phyloP scores from a whole-genome alignment of 2,113 vertebrate species.

The Dicentrarchus labrax region DNA sequence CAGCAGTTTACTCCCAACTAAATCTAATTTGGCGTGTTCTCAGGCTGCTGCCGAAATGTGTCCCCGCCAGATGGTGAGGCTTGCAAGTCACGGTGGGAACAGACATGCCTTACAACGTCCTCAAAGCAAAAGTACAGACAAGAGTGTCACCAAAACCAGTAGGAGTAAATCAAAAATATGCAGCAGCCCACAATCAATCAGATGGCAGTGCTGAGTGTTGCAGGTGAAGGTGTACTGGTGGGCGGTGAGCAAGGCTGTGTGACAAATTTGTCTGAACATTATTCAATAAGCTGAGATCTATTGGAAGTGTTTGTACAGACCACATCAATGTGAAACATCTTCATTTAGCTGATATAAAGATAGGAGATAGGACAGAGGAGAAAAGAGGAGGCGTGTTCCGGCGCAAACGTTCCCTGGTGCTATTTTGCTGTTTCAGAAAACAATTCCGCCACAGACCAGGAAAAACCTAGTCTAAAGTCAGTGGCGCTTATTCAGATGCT shows the following conservation, averaged over 20 bases:
- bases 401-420: no score
- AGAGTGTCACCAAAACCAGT: constrained; percentile 20
- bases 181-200: not conserved
- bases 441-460: no score
- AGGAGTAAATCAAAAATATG: constrained; percentile 5
- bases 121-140: constrained; percentile 42
- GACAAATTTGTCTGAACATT: not conserved
- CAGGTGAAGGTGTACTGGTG: constrained; percentile 9
- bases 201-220: not conserved
- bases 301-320: not conserved
- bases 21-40: constrained; percentile 63
- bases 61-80: constrained; percentile 66
- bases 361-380: no score
- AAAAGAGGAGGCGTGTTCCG: no score
- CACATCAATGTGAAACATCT: not conserved
- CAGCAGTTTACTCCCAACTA: constrained; percentile 54
- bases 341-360: not conserved
- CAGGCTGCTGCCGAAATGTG: constrained; percentile 63
- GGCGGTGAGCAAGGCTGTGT: not conserved
- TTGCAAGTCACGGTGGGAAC: constrained; percentile 47
- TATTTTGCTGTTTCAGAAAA: no score
- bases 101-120: constrained; percentile 42
- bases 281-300: not conserved
- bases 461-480: no score
- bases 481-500: no score